Conservation (phyloP, 2,797 vertebrate species). For the Pseudochirops corinnae region DNA sequence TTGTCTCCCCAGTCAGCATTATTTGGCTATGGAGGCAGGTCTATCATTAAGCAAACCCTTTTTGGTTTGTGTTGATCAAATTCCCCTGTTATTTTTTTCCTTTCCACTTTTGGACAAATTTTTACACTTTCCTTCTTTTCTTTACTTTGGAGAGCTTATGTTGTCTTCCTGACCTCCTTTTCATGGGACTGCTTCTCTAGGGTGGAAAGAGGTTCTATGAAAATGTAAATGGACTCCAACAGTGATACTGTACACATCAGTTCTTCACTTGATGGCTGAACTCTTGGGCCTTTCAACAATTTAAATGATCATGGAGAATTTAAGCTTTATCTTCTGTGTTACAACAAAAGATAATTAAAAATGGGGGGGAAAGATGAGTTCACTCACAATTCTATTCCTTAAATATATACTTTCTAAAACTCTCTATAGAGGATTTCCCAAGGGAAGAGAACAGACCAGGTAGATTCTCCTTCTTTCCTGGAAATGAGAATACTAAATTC, state of each 20-base stretch:
- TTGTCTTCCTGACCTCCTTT: constrained; percentile 47
- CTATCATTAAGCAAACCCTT: not conserved
- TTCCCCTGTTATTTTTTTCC: constrained; percentile 37
- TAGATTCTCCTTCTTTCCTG: constrained; percentile 19
- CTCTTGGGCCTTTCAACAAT: constrained; percentile 65
- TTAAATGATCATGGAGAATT: constrained; percentile 78
- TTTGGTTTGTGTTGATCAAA: constrained; percentile 3
- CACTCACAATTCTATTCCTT: constrained; percentile 20
- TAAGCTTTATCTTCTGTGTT: constrained; percentile 49
- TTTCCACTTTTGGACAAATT: constrained; percentile 21
- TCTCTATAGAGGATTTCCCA: not conserved
- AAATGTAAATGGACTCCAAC: constrained; percentile 76
- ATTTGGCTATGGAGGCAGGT: not conserved
- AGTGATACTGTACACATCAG: constrained; percentile 61
- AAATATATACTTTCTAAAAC: constrained; percentile 41
- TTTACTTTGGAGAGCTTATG: constrained; percentile 49
- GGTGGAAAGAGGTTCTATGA: constrained; percentile 61
- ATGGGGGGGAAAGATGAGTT: constrained; percentile 16
- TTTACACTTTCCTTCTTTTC: constrained; percentile 63
- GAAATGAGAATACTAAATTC: constrained; percentile 32
- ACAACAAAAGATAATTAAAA: constrained; percentile 38
- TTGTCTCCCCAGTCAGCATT: not conserved
- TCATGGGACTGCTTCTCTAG: constrained; percentile 66
- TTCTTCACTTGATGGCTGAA: constrained; percentile 70
- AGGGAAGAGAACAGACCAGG: not conserved